Percentiles rank a stretch among this genome's conserved stretches.
Evolutionary conservation across 2,888 invertebrate species (phyloP).

Genomic region (Taenaris catops): DNA sequence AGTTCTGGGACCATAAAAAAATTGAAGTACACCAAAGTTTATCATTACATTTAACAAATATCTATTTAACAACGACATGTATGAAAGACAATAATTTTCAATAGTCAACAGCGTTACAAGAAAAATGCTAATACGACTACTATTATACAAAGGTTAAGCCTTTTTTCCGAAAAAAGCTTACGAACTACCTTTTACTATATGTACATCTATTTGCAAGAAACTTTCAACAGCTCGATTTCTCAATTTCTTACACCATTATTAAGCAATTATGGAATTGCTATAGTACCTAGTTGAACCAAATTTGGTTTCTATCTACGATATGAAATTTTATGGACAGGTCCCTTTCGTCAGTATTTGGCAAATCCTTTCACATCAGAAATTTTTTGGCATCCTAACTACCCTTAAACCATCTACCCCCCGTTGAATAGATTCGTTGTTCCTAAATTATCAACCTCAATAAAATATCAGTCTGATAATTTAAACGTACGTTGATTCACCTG

Average conservation of each 20-base stretch:
- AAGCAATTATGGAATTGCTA: conserved; percentile 23
- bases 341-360: conserved; percentile 63
- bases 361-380: conserved; percentile 40
- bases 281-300: conserved; percentile 25
- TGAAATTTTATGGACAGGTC: conserved; percentile 67
- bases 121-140: conserved; percentile 41
- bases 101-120: conserved; percentile 41
- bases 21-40: conserved; percentile 30
- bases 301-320: conserved; percentile 56
- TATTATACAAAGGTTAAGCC: conserved; percentile 41
- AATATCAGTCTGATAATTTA: conserved; percentile 9
- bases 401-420: no score
- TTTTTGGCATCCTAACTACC: conserved; percentile 43
- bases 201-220: conserved; percentile 50
- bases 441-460: neutral
- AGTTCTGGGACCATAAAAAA: conserved; percentile 18
- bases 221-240: conserved; percentile 41
- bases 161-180: conserved; percentile 32
- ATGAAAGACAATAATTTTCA: conserved; percentile 31
- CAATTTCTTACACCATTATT: conserved; percentile 21
- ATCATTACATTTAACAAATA: conserved; percentile 30
- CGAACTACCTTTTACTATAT: conserved; percentile 26
- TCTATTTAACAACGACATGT: conserved; percentile 34
- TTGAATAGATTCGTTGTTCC: conserved; percentile 1
- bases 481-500: conserved; percentile 1